Evolutionary conservation across 2,797 vertebrate species (phyloP).

Genomic region (Adrianichthys oophorus): DNA sequence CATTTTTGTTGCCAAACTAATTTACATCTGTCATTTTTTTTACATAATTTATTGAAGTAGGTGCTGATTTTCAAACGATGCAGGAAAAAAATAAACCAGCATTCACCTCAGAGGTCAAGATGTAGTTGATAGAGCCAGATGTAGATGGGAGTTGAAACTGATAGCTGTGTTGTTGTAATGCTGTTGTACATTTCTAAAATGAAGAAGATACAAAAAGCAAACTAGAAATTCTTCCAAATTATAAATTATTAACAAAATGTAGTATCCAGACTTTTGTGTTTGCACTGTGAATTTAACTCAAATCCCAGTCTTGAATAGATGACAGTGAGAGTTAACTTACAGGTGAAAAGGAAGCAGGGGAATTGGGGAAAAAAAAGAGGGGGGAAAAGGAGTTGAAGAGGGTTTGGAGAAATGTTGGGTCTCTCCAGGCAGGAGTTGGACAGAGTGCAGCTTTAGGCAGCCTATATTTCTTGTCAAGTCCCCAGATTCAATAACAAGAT

Average conservation of each 20-base stretch:
- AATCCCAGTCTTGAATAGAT: constrained; percentile 38
- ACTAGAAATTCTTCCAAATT: constrained; percentile 32
- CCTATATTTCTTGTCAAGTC: constrained; percentile 60
- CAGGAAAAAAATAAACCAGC: no score
- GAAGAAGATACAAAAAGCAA: constrained; percentile 30
- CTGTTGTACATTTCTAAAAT: constrained; percentile 19
- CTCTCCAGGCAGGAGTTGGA: constrained; percentile 46
- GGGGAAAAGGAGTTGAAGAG: constrained; percentile 33
- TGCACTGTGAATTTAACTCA: constrained; percentile 32
- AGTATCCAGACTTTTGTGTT: constrained; percentile 42
- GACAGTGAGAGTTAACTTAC: constrained; percentile 49
- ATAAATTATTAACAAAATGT: constrained; percentile 49
- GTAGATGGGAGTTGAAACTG: constrained; percentile 7
- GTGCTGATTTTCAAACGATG: no score
- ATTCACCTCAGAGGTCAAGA: no score
- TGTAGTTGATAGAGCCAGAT: constrained; percentile 13
- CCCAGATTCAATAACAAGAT: constrained; percentile 63
- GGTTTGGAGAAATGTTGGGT: constrained; percentile 41
- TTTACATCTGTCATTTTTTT: no score
- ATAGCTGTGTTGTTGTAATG: constrained; percentile 6
- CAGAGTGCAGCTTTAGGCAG: constrained; percentile 46
- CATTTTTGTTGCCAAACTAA: no score
- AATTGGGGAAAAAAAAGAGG: constrained; percentile 31
- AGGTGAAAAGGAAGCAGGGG: constrained; percentile 50
- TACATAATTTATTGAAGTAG: no score